phyloP scores from a whole-genome alignment of 2,888 invertebrate species.

The Oscheius myriophilus region DNA sequence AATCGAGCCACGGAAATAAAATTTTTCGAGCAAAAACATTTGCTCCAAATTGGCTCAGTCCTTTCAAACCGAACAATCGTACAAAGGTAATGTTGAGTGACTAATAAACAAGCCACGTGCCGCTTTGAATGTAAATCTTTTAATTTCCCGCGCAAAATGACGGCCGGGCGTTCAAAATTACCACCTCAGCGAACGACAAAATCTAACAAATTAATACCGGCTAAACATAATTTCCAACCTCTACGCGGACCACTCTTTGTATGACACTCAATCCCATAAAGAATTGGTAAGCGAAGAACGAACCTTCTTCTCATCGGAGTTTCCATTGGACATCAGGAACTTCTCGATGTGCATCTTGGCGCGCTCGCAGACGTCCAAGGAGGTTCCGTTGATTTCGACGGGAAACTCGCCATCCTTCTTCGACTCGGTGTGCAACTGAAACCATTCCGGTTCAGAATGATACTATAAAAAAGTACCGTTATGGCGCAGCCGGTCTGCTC shows the following conservation, averaged over 20 bases:
- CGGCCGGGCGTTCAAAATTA: no score
- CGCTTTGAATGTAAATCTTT: no score
- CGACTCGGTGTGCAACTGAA: slow-evolving; percentile 39
- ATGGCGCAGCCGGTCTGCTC: slow-evolving; percentile 38
- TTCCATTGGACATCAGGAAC: slow-evolving; percentile 27
- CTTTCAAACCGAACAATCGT: no score
- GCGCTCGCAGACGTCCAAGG: slow-evolving; percentile 25
- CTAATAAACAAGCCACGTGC: no score
- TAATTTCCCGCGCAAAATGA: no score
- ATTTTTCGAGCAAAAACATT: no score
- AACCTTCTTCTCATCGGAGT: slow-evolving; percentile 29
- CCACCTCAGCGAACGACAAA: slow-evolving; percentile 1
- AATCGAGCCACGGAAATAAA: no score
- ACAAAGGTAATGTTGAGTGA: no score
- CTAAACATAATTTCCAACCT: background rate
- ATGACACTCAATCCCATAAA: no score
- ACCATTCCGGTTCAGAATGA: background rate
- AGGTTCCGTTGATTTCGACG: slow-evolving; percentile 33
- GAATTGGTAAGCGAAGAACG: no score
- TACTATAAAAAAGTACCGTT: slow-evolving; percentile 22
- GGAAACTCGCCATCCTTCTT: slow-evolving; percentile 45
- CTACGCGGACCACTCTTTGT: no score
- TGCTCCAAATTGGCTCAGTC: no score
- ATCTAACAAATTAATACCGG: background rate
- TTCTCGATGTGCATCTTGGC: slow-evolving; percentile 34